These are phyloP conservation scores for Elanoides forficatus DNA, from an alignment of 2,113 vertebrate genomes.

Conservation along the genomic window DNA sequence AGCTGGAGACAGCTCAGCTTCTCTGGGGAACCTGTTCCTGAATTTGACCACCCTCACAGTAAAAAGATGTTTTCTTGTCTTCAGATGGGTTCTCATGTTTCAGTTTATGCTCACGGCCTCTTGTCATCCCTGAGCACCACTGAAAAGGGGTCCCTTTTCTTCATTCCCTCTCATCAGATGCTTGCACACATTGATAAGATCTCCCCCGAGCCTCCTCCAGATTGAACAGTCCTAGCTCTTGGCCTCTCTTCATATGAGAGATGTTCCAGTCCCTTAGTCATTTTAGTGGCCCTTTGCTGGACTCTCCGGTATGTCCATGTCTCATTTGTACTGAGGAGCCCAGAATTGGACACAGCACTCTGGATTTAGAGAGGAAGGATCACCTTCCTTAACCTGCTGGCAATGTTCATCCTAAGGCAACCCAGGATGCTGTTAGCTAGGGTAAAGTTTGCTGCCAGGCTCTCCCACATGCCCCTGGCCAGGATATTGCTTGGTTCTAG, in stretches of 20 bases:
- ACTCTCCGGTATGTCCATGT: not conserved
- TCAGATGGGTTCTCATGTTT: not conserved
- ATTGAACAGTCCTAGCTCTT: not conserved
- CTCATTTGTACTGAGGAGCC: not conserved
- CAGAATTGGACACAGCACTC: not conserved
- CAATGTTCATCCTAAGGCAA: not conserved
- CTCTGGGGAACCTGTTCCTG: not conserved
- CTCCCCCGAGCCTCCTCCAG: not conserved
- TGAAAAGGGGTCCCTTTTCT: not conserved
- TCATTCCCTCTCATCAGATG: not conserved
- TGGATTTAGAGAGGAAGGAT: not conserved
- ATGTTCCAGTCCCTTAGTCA: not conserved
- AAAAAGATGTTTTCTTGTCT: not conserved
- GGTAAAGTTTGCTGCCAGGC: not conserved
- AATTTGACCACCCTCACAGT: not conserved
- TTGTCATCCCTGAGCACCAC: not conserved
- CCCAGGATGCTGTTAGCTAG: not conserved
- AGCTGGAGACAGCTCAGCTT: not conserved
- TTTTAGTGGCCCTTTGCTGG: not conserved
- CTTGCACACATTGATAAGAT: not conserved
- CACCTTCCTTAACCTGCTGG: not conserved
- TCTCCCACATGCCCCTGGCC: not conserved
- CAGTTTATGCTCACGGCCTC: not conserved
- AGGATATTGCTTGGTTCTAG: not conserved
- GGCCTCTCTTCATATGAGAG: fast-evolving